Evolutionary conservation across 1,140 invertebrate species (phyloP), one percentile per base, ranked within the genome.

Genomic region (Acarapis woodi): DNA sequence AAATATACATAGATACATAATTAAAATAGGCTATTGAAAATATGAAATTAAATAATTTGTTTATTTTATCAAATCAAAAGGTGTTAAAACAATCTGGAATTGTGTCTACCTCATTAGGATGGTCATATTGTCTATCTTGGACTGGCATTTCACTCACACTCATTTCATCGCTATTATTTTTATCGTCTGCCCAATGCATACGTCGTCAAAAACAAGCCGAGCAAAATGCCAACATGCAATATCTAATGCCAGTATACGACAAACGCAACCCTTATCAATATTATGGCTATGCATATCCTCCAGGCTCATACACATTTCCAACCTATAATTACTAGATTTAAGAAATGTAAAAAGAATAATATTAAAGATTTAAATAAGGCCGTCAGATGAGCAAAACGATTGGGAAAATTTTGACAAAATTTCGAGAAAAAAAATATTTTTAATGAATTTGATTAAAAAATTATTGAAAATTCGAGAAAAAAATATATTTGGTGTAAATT

Each of bases 231-330:
- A 85, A 85, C 65, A 78, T 87, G 73, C 79, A 87, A 65, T 87
- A 88, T 62, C 65, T 87, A 59, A 87, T 88, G 82, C 82, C 80
- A 58, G 79, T 85, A 41, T 85, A 85, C n/a, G n/a, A n/a, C n/a
- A n/a, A n/a, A n/a, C n/a, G n/a, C n/a, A n/a, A n/a, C n/a, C n/a
- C n/a, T n/a, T n/a, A n/a, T n/a, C n/a, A n/a, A n/a, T n/a, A n/a
- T n/a, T n/a, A n/a, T n/a, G n/a, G n/a, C n/a, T n/a, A n/a, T n/a
- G n/a, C n/a, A n/a, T n/a, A n/a, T n/a, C n/a, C n/a, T n/a, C n/a
- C n/a, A n/a, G n/a, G n/a, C n/a, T n/a, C n/a, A n/a, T n/a, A n/a
- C n/a, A n/a, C n/a, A n/a, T n/a, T n/a, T n/a, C n/a, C n/a, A n/a
- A n/a, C n/a, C n/a, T n/a, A n/a, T n/a, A n/a, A n/a, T n/a, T n/a